Evolutionary conservation across 2,888 invertebrate genomes (phyloP), one percentile per base, ranked within the genome.

Genomic region (Brenthis daphne): DNA sequence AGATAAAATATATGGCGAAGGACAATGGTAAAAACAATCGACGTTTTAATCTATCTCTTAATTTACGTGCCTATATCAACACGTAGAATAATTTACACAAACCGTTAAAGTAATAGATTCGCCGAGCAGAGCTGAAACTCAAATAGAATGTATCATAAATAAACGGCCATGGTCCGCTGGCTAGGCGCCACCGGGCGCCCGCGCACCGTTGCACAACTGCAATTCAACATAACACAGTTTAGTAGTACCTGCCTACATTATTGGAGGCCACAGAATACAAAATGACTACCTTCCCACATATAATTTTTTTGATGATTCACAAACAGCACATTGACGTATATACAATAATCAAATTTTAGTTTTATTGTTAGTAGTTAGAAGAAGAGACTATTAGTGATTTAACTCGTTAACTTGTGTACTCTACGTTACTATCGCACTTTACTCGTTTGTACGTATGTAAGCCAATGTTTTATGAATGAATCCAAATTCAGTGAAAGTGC

Each of bases 101-200:
- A 58, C 53, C n/a, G 68, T 61, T 68, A 72, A 69, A 43, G 37
- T 43, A 43, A 72, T 53, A 65, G 65, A 58, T 63, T 61, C 48
- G 55, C 51, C 63, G 33, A 56, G 53, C 37, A 61, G 58, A 61
- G 71, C 65, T 71, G 67, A 73, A 69, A 71, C 71, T 47, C 51
- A 69, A 69, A 73, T 71, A 73, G 68, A 69, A 65, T 67, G 67
- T 69, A 69, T 74, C 73, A 79, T 78, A 84, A 86, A 86, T 86
- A 87, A 80, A 75, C 72, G 79, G 57, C 78, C 79, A 72, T 78
- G 78, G 77, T 73, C 70, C 73, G 76, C 75, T 80, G 81, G 80
- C 80, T 73, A 71, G 78, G 81, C 82, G 81, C 82, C 81, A 81
- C 80, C 74, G 73, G 61, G 70, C 73, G 73, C 73, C 73, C 72